Conservation (phyloP, 2,888 invertebrate species). For the Meandrusa payeni region DNA sequence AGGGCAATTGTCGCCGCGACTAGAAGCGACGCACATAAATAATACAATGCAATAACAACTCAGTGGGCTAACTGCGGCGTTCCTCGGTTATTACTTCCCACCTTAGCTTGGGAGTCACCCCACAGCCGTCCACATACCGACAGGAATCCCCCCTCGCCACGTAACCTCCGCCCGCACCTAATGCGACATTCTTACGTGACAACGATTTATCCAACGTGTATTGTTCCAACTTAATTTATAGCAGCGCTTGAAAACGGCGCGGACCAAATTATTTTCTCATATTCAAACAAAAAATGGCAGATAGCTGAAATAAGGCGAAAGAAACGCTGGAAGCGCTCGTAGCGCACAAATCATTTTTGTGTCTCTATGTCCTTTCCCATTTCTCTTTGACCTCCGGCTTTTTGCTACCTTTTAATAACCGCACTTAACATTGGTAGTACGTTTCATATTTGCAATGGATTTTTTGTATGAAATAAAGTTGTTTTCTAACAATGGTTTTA, state of each 20-base stretch:
- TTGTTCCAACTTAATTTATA: conserved; percentile 72
- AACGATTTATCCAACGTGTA: conserved; percentile 77
- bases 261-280: conserved; percentile 58
- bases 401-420: conserved; percentile 19
- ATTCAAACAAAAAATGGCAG: conserved; percentile 27
- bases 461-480: conserved; percentile 3
- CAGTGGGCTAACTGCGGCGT: conserved; percentile 65
- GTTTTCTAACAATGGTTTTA: too few relatives aligned
- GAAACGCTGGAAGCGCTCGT: conserved; percentile 18
- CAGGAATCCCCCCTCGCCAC: conserved; percentile 31
- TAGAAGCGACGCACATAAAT: conserved; percentile 60
- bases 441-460: background rate
- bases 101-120: conserved; percentile 25
- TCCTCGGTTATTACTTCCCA: conserved; percentile 65
- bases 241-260: conserved; percentile 58
- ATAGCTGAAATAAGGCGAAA: conserved; percentile 21
- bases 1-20: conserved; percentile 50
- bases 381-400: conserved; percentile 5
- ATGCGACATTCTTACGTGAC: conserved; percentile 78
- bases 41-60: conserved; percentile 72
- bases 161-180: conserved; percentile 53
- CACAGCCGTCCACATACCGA: conserved; percentile 28
- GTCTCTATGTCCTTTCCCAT: conserved; percentile 13
- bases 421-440: conserved; percentile 2
- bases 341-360: conserved; percentile 24